phyloP scores from a whole-genome alignment of 2,113 vertebrate genomes.

The Labrus mixtus region DNA sequence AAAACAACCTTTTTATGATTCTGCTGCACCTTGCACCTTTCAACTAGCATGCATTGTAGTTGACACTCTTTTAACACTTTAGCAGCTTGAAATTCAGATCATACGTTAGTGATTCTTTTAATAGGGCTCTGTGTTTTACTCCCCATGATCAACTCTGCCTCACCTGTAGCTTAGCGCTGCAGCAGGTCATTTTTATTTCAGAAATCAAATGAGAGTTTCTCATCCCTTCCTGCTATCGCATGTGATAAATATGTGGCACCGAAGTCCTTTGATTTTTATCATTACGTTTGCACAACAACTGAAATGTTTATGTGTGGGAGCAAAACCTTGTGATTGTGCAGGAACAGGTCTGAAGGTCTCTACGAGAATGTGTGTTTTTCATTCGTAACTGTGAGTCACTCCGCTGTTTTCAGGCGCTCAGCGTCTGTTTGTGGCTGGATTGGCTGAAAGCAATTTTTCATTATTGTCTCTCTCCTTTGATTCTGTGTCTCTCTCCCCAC shows the following conservation, averaged over 20 bases:
- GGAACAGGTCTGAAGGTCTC: conserved; percentile 15
- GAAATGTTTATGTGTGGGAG: conserved; percentile 9
- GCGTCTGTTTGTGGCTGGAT: conserved; percentile 19
- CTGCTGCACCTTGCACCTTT: background rate
- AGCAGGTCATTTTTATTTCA: background rate
- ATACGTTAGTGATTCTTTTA: no score
- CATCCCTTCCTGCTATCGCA: no score
- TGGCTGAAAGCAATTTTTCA: conserved; percentile 39
- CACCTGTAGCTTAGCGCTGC: background rate
- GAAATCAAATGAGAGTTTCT: background rate
- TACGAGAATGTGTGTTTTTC: conserved; percentile 1
- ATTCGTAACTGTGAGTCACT: conserved; percentile 50
- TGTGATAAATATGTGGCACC: conserved; percentile 8
- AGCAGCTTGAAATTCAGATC: background rate
- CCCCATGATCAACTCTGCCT: background rate
- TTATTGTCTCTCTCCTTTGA: conserved; percentile 1
- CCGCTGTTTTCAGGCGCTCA: conserved; percentile 27
- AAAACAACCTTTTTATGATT: no score
- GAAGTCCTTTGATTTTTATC: conserved; percentile 7
- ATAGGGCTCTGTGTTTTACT: no score
- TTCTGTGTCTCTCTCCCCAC: background rate
- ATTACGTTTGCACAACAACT: conserved; percentile 5
- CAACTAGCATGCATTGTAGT: background rate
- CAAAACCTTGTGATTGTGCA: background rate
- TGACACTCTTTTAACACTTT: background rate